Evolutionary conservation across 2,113 vertebrate genomes (phyloP), one percentile per base, ranked within the genome.

Genomic region (Ophiodon elongatus): DNA sequence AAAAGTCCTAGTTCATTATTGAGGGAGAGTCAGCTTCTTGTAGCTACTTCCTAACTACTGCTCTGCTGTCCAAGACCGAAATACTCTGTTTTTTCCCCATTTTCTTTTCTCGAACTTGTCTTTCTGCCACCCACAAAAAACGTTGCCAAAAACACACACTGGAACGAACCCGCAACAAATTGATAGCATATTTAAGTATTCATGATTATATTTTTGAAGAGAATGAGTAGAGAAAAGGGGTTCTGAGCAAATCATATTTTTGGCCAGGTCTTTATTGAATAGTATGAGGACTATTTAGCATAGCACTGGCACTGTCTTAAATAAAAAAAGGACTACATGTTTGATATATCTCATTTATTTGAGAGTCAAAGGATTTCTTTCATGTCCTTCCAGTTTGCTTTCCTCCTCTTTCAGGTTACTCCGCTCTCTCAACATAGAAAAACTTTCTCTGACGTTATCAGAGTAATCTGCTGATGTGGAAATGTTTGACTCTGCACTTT

Each of bases 141-240:
- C 69, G 3, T 63, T 83, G 87, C 89, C 73, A 91, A 79, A 84
- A 91, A 86, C 87, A 89, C 65, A 86, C 65, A 56, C 71, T 88
- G 82, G 75, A 85, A 85, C 80, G 67, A 89, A 78, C 80, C 87
- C 79, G 21, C 90, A 89, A 89, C 84, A 91, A 92, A 92, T 77
- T 91, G 85, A 91, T 85, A 91, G 86, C 89, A 93, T 89, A 89
- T 92, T 94, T 90, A 85, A 76, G 76, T 71, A 89, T 90, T 88
- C 73, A 73, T 68, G 73, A 89, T 87, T 84, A 79, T 80, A 83
- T 90, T 75, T 89, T 85, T 82, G 25, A 87, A 68, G 65, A 54
- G 74, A 80, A 83, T 63, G 77, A 54, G 45, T 78, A 50, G 25
- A 69, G 56, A 80, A 88, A 83, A 27, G 39, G 43, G 71, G 5